Evolutionary conservation across 2,888 invertebrate species (phyloP).

Genomic region (Lutraria lutraria): DNA sequence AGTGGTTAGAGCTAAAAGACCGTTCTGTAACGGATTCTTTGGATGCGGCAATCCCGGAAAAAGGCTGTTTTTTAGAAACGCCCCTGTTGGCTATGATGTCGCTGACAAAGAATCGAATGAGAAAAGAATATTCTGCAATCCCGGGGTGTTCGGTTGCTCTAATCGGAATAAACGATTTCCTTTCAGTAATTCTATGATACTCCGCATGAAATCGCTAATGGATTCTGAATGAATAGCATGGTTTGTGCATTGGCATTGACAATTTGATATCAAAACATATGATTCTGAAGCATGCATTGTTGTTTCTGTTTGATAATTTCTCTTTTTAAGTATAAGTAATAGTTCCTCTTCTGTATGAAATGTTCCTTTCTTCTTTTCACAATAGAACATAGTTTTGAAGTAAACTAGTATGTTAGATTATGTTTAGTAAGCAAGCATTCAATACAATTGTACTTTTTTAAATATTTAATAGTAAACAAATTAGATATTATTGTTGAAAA

Average conservation of each 20-base stretch:
- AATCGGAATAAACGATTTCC: constrained; percentile 57
- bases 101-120: constrained; percentile 14
- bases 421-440: too few relatives aligned
- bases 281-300: constrained; percentile 2
- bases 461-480: too few relatives aligned
- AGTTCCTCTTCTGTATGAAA: not conserved
- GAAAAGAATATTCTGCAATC: constrained; percentile 65
- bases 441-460: too few relatives aligned
- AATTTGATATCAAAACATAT: not conserved
- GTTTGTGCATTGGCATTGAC: not conserved
- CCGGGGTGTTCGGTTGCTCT: constrained; percentile 61
- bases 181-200: constrained; percentile 24
- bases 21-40: constrained; percentile 78
- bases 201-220: constrained; percentile 31
- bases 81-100: constrained; percentile 42
- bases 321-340: not conserved
- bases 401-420: not conserved
- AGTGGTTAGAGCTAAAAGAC: constrained; percentile 69
- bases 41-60: constrained; percentile 77
- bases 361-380: too few relatives aligned
- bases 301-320: not conserved
- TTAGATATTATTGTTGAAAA: too few relatives aligned
- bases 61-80: constrained; percentile 61
- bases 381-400: too few relatives aligned
- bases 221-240: constrained; percentile 16